Evolutionary conservation across 1,140 invertebrate species (phyloP).

Genomic region (Aphelenchoides avenae): DNA sequence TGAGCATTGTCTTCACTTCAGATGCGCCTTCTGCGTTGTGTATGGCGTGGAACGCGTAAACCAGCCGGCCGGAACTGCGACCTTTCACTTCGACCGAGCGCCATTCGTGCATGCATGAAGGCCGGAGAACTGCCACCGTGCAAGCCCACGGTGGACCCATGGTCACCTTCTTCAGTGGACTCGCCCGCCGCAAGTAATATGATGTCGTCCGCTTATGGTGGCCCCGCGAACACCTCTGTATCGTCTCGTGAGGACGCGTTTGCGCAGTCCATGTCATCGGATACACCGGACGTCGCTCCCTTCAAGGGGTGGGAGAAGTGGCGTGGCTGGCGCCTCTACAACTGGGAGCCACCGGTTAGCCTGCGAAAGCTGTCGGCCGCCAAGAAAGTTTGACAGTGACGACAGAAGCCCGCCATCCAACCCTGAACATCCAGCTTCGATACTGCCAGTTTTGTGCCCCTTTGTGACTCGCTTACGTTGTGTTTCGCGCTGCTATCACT

Average conservation of each 20-base stretch:
- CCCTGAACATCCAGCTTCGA: not conserved
- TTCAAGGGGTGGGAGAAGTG: constrained; percentile 39
- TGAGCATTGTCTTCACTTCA: constrained; percentile 5
- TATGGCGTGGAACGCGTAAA: constrained; percentile 44
- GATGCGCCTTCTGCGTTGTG: constrained; percentile 44
- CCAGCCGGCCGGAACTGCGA: constrained; percentile 41
- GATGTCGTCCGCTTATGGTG: not conserved
- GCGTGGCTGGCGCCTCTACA: constrained; percentile 36
- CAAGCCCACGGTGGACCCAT: too few species aligned
- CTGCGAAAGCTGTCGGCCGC: constrained; percentile 7
- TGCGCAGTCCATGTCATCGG: not conserved
- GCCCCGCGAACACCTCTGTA: too few species aligned
- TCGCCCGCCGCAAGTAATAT: not conserved
- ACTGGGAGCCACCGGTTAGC: constrained; percentile 9
- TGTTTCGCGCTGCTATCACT: too few species aligned
- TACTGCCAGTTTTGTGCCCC: constrained; percentile 8
- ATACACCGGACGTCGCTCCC: constrained; percentile 2
- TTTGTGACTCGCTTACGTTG: constrained; percentile 19
- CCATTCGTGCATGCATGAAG: constrained; percentile 42
- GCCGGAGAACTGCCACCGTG: too few species aligned
- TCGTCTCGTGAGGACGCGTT: too few species aligned
- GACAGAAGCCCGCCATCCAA: not conserved
- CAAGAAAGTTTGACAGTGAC: constrained; percentile 12
- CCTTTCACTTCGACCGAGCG: constrained; percentile 24
- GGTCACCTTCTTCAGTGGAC: too few species aligned